phyloP scores from a whole-genome alignment of 92 coral and sea anemone species.

The Porites lobata region DNA sequence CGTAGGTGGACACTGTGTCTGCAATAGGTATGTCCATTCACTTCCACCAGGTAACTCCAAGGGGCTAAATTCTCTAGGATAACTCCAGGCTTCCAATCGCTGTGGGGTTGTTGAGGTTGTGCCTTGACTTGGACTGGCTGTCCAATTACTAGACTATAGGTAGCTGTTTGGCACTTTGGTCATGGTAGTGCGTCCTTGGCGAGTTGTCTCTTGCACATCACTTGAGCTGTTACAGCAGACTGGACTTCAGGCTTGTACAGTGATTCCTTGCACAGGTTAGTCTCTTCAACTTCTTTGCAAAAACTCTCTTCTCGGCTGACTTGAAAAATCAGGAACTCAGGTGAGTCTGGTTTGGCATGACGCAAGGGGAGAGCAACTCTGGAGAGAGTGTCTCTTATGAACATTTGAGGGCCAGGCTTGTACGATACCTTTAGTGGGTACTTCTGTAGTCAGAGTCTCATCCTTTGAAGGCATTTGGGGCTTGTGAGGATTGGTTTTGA shows the following conservation, averaged over 20 bases:
- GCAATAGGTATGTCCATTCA: constrained; percentile 48
- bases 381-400: constrained; percentile 56
- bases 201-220: constrained; percentile 36
- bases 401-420: constrained; percentile 59
- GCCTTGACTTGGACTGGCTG: constrained; percentile 46
- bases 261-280: constrained; percentile 27
- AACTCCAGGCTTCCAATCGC: constrained; percentile 62
- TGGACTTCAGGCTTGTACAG: constrained; percentile 61
- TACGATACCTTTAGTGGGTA: neutral
- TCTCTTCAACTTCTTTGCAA: constrained; percentile 28
- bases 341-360: constrained; percentile 1
- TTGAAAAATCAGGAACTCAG: constrained; percentile 48
- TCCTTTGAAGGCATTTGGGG: constrained; percentile 8
- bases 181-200: constrained; percentile 52
- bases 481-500: constrained; percentile 60
- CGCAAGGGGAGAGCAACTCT: constrained; percentile 39
- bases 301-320: neutral
- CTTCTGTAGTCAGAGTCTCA: constrained; percentile 11
- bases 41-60: constrained; percentile 40
- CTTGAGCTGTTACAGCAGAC: constrained; percentile 38
- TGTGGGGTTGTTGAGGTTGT: constrained; percentile 7
- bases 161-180: constrained; percentile 52
- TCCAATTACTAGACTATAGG: constrained; percentile 51
- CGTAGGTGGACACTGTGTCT: constrained; percentile 51
- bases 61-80: constrained; percentile 57